Evolutionary conservation across 2,113 vertebrate species (phyloP).

Genomic region (Phocoena sinus): DNA sequence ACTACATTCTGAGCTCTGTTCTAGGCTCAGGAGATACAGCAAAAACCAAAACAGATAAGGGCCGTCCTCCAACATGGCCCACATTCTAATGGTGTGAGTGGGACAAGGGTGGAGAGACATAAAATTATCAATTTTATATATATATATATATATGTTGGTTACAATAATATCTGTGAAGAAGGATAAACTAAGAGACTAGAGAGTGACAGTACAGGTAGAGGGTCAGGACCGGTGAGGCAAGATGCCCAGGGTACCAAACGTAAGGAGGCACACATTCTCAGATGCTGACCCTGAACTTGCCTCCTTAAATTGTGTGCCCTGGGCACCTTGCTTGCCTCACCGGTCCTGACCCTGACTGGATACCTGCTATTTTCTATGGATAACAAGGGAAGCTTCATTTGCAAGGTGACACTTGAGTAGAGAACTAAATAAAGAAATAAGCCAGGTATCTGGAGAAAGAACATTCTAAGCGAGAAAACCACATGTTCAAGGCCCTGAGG

Average conservation of each 20-base stretch:
- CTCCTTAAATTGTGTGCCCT: background rate
- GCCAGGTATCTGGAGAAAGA: background rate
- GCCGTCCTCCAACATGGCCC: background rate
- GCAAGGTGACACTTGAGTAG: background rate
- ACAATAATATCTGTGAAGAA: background rate
- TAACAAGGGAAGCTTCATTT: background rate
- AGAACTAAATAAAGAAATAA: background rate
- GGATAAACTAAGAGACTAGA: background rate
- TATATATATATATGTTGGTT: background rate
- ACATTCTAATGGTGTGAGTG: background rate
- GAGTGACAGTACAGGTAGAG: background rate
- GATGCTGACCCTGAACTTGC: background rate
- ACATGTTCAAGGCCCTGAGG: background rate
- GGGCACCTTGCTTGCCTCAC: background rate
- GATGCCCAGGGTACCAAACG: too few species aligned
- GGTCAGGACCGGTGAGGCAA: background rate
- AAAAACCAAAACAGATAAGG: background rate
- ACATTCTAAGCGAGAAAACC: background rate
- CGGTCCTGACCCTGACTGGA: background rate
- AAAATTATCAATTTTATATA: background rate
- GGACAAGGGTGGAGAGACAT: background rate
- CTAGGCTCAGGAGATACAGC: background rate
- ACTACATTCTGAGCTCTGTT: background rate
- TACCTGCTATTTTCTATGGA: background rate
- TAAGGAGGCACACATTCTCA: background rate